Conservation (phyloP, 2,113 vertebrate genomes). For the Ellobius talpinus region DNA sequence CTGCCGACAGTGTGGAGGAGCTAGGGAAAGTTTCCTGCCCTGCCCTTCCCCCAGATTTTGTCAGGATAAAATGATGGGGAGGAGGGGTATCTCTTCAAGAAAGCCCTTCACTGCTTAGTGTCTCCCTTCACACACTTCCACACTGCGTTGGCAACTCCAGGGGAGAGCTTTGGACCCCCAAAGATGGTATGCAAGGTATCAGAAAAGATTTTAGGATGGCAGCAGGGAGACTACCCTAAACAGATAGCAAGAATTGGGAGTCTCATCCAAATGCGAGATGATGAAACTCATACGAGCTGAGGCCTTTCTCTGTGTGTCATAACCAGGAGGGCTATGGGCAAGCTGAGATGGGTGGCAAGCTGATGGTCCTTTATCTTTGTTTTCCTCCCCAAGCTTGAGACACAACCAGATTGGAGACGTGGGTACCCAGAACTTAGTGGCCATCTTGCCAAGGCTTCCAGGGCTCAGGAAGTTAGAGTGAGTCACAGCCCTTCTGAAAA, state of each 20-base stretch:
- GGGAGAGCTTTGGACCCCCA: not conserved
- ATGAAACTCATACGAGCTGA: accelerated
- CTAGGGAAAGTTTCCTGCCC: constrained; percentile 86
- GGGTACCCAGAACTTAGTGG: constrained; percentile 86
- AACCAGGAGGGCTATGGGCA: not conserved
- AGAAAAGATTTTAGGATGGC: constrained; percentile 6
- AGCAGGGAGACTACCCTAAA: not conserved
- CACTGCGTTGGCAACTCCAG: not conserved
- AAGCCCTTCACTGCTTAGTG: not conserved
- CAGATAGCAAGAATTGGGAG: not conserved
- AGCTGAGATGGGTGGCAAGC: accelerated
- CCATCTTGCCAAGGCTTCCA: constrained; percentile 86
- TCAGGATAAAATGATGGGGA: not conserved
- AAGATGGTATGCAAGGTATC: not conserved
- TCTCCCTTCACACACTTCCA: not conserved
- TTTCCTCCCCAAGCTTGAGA: constrained; percentile 87
- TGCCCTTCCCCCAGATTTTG: not conserved
- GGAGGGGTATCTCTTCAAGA: not conserved
- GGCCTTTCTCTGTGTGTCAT: not conserved
- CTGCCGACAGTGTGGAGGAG: constrained; percentile 85
- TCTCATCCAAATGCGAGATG: not conserved
- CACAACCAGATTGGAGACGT: constrained; percentile 88
- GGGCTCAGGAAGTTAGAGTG: constrained; percentile 90
- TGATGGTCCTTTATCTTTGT: not conserved
- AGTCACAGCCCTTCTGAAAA: constrained; percentile 51